Conservation (phyloP, 2,888 invertebrate genomes). For the Plebejus melissa region DNA sequence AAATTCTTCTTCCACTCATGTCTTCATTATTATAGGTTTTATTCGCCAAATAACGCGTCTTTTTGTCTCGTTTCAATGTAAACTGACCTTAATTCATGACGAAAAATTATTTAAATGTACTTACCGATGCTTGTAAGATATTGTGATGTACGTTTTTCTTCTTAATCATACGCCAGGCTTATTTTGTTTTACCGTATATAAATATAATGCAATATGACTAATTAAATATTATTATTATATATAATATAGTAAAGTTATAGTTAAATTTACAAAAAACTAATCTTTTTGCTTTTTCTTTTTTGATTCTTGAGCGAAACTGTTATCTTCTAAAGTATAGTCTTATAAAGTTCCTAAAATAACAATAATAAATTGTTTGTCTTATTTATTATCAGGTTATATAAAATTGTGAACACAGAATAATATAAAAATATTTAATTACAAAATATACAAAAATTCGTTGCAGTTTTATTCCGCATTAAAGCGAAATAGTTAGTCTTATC, state of each 20-base stretch:
- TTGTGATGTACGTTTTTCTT: too few species aligned
- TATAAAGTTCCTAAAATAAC: not conserved
- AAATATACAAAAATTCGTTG: conserved; percentile 26
- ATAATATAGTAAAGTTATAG: not conserved
- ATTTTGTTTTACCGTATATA: not conserved
- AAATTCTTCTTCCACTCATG: too few species aligned
- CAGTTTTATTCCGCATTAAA: not conserved
- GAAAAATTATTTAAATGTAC: too few species aligned
- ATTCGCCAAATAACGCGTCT: too few species aligned
- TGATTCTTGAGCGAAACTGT: not conserved
- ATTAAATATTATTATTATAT: not conserved
- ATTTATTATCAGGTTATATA: not conserved
- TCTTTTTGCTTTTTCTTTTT: not conserved
- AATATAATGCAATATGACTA: not conserved
- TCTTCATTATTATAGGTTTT: too few species aligned
- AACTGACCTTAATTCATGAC: too few species aligned
- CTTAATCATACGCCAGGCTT: too few species aligned
- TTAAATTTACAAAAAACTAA: not conserved
- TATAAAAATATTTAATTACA: conserved; percentile 20
- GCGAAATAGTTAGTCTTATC: not conserved
- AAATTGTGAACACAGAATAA: not conserved
- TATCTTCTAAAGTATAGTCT: not conserved
- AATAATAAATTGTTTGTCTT: not conserved
- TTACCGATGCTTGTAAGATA: too few species aligned
- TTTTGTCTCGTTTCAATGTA: too few species aligned